These are phyloP conservation scores for Fregata magnificens DNA, from an alignment of 2,113 vertebrate species.

Conservation along the genomic window DNA sequence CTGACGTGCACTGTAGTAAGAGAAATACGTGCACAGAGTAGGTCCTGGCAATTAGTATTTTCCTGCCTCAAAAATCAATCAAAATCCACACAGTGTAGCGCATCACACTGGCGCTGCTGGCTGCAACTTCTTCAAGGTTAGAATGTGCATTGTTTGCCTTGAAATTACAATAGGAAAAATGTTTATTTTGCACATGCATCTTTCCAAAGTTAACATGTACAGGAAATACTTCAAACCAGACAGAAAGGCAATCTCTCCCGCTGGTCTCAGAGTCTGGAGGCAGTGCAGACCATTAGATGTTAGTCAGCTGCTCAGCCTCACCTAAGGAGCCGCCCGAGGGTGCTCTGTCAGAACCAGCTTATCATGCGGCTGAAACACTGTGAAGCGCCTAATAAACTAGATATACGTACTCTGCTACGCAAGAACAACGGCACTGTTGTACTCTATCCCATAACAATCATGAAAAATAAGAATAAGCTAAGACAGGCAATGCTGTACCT, in stretches of 20 bases:
- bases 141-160: not conserved
- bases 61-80: not conserved
- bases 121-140: not conserved
- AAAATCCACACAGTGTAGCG: not conserved
- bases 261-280: not conserved
- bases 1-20: not conserved
- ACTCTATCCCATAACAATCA: not conserved
- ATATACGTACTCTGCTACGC: not conserved
- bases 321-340: not conserved
- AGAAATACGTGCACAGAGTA: not conserved
- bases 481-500: not conserved
- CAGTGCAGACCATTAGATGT: not conserved
- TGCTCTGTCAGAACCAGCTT: not conserved
- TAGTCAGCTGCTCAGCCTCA: not conserved
- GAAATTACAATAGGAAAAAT: not conserved
- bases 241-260: not conserved
- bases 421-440: not conserved
- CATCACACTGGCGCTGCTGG: not conserved
- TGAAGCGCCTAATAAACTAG: not conserved
- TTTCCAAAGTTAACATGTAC: not conserved
- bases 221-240: not conserved
- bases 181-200: not conserved
- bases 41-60: not conserved
- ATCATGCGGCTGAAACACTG: not conserved
- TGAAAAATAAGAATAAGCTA: not conserved